phyloP scores from a whole-genome alignment of 2,797 vertebrate genomes.

The Gymnodraco acuticeps region DNA sequence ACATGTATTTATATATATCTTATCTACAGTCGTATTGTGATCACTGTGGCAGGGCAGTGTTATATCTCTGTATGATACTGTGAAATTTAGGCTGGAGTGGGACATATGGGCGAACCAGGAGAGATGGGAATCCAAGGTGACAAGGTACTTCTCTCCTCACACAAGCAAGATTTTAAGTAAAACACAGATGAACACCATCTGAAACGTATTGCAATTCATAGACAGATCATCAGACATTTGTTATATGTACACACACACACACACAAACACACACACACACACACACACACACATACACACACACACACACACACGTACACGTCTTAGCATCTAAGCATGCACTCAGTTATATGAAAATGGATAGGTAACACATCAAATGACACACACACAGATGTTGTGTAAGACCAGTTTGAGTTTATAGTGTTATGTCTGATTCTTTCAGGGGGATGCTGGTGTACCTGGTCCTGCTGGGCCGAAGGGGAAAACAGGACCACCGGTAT shows the following conservation, averaged over 20 bases:
- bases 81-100: slow-evolving; percentile 92
- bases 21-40: slow-evolving; percentile 30
- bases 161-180: background rate
- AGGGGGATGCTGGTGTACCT: slow-evolving; percentile 88
- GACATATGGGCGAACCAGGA: slow-evolving; percentile 91
- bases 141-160: slow-evolving; percentile 85
- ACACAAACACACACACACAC: background rate
- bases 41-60: slow-evolving; percentile 56
- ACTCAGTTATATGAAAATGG: background rate
- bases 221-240: too few species aligned
- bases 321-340: background rate
- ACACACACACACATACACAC: too few species aligned
- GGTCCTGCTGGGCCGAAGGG: slow-evolving; percentile 90
- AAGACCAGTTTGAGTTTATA: slow-evolving; percentile 9
- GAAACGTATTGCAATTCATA: too few species aligned
- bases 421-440: slow-evolving; percentile 49
- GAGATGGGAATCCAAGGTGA: slow-evolving; percentile 94
- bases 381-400: slow-evolving; percentile 1
- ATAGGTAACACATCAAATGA: background rate
- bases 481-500: slow-evolving; percentile 90
- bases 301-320: background rate
- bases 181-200: background rate
- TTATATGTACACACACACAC: background rate
- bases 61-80: slow-evolving; percentile 84
- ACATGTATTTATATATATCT: background rate